Base-by-base conservation (phyloP, 1,140 invertebrate species). In the Homalodisca vitripennis region DNA sequence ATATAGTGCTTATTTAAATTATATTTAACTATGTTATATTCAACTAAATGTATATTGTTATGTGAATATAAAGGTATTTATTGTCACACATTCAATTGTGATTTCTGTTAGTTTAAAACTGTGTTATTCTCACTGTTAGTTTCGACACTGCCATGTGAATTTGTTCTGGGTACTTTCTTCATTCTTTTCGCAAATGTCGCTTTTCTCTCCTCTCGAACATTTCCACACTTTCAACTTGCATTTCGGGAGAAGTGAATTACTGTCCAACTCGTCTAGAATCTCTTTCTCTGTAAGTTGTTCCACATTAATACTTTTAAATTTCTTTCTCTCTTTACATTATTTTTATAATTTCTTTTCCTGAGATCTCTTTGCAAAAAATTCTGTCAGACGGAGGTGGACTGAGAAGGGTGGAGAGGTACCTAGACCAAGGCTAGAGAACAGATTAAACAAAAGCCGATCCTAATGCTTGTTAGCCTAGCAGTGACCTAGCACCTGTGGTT, bases 141-240 rank as follows among this genome's bases (percentile, higher is more conserved):
- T 27, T 6, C 48, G 48, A 10, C 17, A 6, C 55, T 60, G 55
- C 29, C 20, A 27, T 60, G 55, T 60, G 27, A 60, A 60, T 60
- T 60, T 60, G 55, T 27, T 60, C 55, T 60, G 55, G 55, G 55
- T 60, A 60, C 55, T 60, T 60, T 60, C 55, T 60, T 60, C 55
- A 60, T 60, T 60, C 55, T 60, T 53, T 60, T 60, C 55, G 29
- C 22, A 17, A 41, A 41, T 41, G 34, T 41, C 34, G 17, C 17
- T 10, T 41, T 17, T 41, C 34, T 41, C 17, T 17, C 17, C 34
- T 41, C 34, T 41, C 34, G 34, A 10, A 17, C 48, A 51, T 6
- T 51, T 51, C 22, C 17, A 17, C 34, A 6, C 34, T 41, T 41
- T n/a, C 3, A 41, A 10, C n/a, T 51, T 51, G 48, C 48, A 51